Evolutionary conservation across 2,113 vertebrate species (phyloP), one percentile per base, ranked within the genome.

Genomic region (Dunckerocampus dactyliophorus): DNA sequence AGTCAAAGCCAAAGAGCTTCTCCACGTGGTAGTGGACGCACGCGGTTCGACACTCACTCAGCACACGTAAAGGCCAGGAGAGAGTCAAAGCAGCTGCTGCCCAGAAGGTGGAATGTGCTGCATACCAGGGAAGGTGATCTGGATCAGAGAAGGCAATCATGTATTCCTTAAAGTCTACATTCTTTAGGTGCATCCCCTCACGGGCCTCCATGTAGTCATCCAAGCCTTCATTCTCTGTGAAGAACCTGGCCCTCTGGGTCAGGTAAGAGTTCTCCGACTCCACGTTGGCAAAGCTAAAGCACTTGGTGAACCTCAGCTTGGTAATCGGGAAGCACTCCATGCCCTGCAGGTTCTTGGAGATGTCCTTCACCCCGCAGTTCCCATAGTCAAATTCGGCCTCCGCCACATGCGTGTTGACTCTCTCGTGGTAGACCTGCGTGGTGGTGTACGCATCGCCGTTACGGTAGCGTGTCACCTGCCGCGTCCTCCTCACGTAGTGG

Each of bases 161-260:
- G 69, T 95, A 90, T 85, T 99, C 96, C 75, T 93, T 96, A 82
- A 99, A 99, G 88, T 99, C 95, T 48, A 99, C 94, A 0, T 98
- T 95, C 91, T 97, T 99, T 61, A 99, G 92, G 69, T 98, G 96
- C 96, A 99, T 99, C 43, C 96, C 96, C 73, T 99, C 96, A 8
- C 96, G 93, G 17, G 96, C 96, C 83, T 99, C 96, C 96, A 99
- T 97, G 84, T 98, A 99, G 88, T 99, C 95, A 19, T 98, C 95
- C 74, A 96, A 80, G 39, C 96, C 96, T 81, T 98, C 96, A 0
- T 98, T 98, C 84, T 99, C 96, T 0, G 95, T 95, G 79, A 99
- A 99, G 89, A 99, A 99, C 68, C 93, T 87, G 5, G 96, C 96
- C 21, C 96, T 88, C 86, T 99, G 96, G 19, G 93, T 97, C 83